Conservation (phyloP, 2,888 invertebrate genomes). For the Elmis aenea region DNA sequence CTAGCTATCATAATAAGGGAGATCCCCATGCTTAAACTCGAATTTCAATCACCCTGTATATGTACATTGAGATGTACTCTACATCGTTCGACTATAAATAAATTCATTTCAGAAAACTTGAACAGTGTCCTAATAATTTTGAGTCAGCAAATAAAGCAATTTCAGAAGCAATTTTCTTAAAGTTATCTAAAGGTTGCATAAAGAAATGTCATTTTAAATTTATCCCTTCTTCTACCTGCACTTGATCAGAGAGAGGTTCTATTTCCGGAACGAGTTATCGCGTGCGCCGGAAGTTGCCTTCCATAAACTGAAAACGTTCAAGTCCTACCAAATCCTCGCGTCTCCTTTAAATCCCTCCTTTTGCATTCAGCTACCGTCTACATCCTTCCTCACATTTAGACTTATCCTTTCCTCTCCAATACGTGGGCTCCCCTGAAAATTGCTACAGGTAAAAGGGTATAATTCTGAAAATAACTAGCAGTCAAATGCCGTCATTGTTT, state of each 20-base stretch:
- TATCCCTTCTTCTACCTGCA: constrained; percentile 18
- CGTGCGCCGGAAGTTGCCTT: constrained; percentile 40
- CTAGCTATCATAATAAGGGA: too few relatives aligned
- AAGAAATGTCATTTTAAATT: constrained; percentile 10
- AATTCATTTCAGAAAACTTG: too few relatives aligned
- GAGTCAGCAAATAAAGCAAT: too few relatives aligned
- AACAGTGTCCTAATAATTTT: too few relatives aligned
- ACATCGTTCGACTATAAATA: too few relatives aligned
- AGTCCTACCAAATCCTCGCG: constrained; percentile 42
- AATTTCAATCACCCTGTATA: too few relatives aligned
- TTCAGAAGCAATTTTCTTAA: too few relatives aligned
- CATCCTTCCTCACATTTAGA: constrained; percentile 30
- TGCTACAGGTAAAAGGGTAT: constrained; percentile 11
- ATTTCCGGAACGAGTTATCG: constrained; percentile 34
- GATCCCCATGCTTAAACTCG: too few relatives aligned
- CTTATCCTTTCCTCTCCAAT: constrained; percentile 21
- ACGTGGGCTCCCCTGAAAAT: constrained; percentile 10
- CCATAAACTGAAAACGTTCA: constrained; percentile 42
- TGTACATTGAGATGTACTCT: too few relatives aligned
- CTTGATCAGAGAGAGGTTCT: constrained; percentile 23
- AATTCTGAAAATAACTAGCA: too few relatives aligned
- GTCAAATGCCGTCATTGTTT: too few relatives aligned
- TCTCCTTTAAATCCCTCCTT: constrained; percentile 41
- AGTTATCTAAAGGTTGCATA: too few relatives aligned
- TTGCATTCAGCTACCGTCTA: constrained; percentile 43